A percentile compares a stretch with the other conserved stretches of the same genome.
Conservation (phyloP, 1,140 invertebrate species). For the Scaptodrosophila lebanonensis region DNA sequence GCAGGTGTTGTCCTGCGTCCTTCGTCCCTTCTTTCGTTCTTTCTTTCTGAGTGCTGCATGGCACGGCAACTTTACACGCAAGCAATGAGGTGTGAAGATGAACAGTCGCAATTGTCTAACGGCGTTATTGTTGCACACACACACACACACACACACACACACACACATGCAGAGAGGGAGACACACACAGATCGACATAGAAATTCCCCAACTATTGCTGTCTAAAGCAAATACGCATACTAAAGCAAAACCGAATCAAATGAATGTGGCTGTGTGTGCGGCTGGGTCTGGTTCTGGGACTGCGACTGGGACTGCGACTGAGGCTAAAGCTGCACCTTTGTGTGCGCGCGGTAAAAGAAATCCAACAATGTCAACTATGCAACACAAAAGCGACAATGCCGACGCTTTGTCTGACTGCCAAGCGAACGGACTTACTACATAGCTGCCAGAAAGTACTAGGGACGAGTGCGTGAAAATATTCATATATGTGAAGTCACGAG, state of each 20-base stretch:
- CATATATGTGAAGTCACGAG: no score
- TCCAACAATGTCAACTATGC: slow-evolving; percentile 74
- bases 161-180: slow-evolving; percentile 17
- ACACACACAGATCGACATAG: slow-evolving; percentile 21
- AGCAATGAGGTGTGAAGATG: slow-evolving; percentile 71
- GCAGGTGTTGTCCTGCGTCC: background rate
- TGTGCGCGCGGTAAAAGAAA: slow-evolving; percentile 32
- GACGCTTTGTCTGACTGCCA: slow-evolving; percentile 61
- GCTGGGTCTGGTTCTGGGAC: slow-evolving; percentile 19
- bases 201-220: slow-evolving; percentile 4
- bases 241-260: slow-evolving; percentile 67
- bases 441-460: background rate
- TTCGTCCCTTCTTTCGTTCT: no score
- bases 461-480: background rate
- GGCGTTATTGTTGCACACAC: slow-evolving; percentile 46
- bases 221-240: slow-evolving; percentile 56
- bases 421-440: slow-evolving; percentile 8
- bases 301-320: slow-evolving; percentile 12
- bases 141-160: slow-evolving; percentile 23
- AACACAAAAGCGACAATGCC: slow-evolving; percentile 72
- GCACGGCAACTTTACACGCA: slow-evolving; percentile 8
- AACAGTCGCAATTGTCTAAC: slow-evolving; percentile 69
- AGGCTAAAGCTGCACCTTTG: slow-evolving; percentile 51
- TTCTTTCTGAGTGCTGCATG: slow-evolving; percentile 35
- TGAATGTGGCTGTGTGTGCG: no score